Conservation (phyloP, 2,888 invertebrate species). For the Diaphora mendica region DNA sequence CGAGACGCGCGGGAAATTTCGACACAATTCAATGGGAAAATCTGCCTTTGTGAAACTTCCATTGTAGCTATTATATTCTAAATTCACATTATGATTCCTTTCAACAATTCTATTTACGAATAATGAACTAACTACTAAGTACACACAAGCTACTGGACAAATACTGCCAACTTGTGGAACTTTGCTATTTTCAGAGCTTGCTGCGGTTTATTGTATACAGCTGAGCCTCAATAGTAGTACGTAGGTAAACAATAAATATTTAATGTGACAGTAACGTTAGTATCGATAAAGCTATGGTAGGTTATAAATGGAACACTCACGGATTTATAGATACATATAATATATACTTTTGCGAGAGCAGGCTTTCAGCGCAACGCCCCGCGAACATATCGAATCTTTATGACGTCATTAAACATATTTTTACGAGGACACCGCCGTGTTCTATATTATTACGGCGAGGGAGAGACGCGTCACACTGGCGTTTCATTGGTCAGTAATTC, state of each 20-base stretch:
- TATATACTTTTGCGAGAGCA: constrained; percentile 65
- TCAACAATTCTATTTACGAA: constrained; percentile 47
- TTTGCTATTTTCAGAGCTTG: constrained; percentile 15
- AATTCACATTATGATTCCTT: constrained; percentile 56
- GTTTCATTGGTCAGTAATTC: constrained; percentile 78
- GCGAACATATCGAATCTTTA: constrained; percentile 82
- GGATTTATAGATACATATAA: constrained; percentile 76
- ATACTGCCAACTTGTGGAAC: constrained; percentile 22
- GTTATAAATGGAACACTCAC: constrained; percentile 76
- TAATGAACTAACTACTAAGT: constrained; percentile 39
- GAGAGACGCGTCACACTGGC: constrained; percentile 63
- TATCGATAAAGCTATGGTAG: constrained; percentile 66
- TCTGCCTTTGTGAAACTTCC: constrained; percentile 79
- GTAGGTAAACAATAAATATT: constrained; percentile 59
- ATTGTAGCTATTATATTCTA: constrained; percentile 71
- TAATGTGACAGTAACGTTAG: constrained; percentile 65
- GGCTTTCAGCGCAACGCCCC: constrained; percentile 71
- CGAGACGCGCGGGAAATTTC: constrained; percentile 66
- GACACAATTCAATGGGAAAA: constrained; percentile 82
- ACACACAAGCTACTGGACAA: constrained; percentile 24
- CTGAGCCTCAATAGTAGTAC: constrained; percentile 39
- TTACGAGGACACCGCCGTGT: constrained; percentile 82
- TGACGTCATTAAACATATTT: constrained; percentile 85
- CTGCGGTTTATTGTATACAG: constrained; percentile 18
- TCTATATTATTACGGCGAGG: constrained; percentile 75